Percentiles rank a stretch among this genome's conserved stretches.
These are phyloP conservation scores for Rhabdornis inornatus DNA, from an alignment of 2,113 vertebrate species.

Conservation along the genomic window DNA sequence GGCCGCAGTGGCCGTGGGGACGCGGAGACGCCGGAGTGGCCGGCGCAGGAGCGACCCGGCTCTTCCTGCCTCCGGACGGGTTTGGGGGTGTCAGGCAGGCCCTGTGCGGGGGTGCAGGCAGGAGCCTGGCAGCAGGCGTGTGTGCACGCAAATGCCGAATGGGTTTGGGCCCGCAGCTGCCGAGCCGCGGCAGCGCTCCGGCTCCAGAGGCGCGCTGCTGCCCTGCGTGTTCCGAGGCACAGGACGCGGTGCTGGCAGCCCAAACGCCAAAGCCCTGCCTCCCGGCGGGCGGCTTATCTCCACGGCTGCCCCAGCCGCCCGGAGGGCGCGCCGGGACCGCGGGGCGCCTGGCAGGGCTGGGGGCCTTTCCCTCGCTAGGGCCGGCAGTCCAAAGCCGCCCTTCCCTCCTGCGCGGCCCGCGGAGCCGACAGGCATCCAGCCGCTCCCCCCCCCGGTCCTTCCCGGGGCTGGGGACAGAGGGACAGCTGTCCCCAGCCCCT, in stretches of 20 bases:
- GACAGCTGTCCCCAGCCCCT: too few relatives aligned
- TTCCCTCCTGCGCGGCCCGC: neutral
- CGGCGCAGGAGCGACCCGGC: fast-evolving
- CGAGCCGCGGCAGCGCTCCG: neutral
- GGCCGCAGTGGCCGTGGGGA: fast-evolving
- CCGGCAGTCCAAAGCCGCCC: neutral
- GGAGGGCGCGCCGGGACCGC: neutral
- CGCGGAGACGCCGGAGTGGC: fast-evolving
- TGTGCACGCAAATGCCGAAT: neutral
- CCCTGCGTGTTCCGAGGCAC: neutral
- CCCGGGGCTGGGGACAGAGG: fast-evolving
- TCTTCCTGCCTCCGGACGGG: fast-evolving
- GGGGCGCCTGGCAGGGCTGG: neutral
- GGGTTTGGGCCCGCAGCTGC: neutral
- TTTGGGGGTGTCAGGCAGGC: too few relatives aligned
- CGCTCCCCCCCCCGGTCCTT: neutral
- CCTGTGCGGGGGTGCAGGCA: too few relatives aligned
- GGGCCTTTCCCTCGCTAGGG: neutral
- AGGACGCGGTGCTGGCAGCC: neutral
- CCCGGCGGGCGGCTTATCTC: neutral
- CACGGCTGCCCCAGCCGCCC: neutral
- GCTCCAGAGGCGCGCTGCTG: neutral
- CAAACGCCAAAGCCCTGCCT: neutral
- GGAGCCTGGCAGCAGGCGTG: neutral
- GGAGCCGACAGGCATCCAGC: neutral